Evolutionary conservation across 2,888 invertebrate genomes (phyloP), one percentile per base, ranked within the genome.

Genomic region (Microctonus hyperodae): DNA sequence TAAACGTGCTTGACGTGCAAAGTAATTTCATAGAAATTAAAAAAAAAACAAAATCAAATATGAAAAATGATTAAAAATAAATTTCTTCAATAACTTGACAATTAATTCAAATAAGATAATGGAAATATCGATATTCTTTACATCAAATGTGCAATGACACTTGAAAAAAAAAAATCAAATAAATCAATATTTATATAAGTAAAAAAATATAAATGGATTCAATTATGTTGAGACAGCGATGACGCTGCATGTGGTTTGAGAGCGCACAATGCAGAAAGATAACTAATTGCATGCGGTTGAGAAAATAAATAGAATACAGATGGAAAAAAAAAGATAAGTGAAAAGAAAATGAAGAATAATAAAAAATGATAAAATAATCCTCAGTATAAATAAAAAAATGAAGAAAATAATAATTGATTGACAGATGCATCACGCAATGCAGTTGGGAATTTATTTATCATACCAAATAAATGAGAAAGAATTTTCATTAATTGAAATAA

Each of bases 231-330:
- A 16, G 50, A 35, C 62, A 53, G 40, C 62, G 37, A 53, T 62
- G 25, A 57, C 51, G 31, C 50, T 51, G 58, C 62, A 40, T 55
- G 44, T 55, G 44, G 33, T 50, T 62, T 28, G 13, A 55, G 57
- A 63, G 67, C 67, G 58, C 67, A 67, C 51, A 63, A 73, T 72
- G 73, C 72, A 70, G 63, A 44, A 16, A 44, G 44, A 69, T 72
- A 69, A 64, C 70, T 73, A 70, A 69, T 79, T 69, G 70, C 83
- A 82, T 83, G 83, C 83, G 75, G 70, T 71, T 78, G 72, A 74
- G 62, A 61, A 74, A 75, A 72, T 61, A 62, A 73, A 71, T 58
- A 74, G 70, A 74, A 72, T 59, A 68, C 40, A 37, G 35, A 55
- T 64, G 25, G 57, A 62, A 79, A 72, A 20, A 23, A 22, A 16